Conservation (phyloP, 1,140 invertebrate species). For the Drosophila ironensis region DNA sequence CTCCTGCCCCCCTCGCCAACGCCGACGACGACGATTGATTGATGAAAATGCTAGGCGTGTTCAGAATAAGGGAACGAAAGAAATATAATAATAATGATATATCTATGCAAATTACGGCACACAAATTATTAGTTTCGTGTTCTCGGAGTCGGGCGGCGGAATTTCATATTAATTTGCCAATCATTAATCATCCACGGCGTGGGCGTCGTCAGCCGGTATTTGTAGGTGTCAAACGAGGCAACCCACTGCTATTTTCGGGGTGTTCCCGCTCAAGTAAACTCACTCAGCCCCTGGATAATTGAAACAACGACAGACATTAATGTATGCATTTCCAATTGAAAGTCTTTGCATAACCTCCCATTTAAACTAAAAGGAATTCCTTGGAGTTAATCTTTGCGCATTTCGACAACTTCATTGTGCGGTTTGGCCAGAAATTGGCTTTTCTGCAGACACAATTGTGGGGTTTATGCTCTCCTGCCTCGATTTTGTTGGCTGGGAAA, state of each 20-base stretch:
- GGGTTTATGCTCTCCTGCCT: neutral
- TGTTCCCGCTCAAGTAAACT: conserved; percentile 14
- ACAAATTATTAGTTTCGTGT: conserved; percentile 73
- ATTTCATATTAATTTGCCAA: conserved; percentile 71
- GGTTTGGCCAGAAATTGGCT: conserved; percentile 1
- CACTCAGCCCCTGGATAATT: neutral
- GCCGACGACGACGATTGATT: conserved; percentile 64
- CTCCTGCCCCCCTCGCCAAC: neutral
- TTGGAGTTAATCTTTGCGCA: conserved; percentile 47
- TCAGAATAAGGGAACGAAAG: conserved; percentile 46
- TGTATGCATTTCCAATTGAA: neutral
- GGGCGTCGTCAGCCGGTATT: conserved; percentile 13
- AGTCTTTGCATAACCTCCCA: too few relatives aligned
- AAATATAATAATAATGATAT: conserved; percentile 76
- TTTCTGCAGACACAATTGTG: conserved; percentile 6
- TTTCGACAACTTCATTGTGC: conserved; percentile 65
- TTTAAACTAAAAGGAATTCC: neutral
- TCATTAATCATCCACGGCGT: conserved; percentile 62
- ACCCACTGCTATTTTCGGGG: neutral
- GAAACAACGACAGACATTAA: neutral
- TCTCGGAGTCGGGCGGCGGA: conserved; percentile 17
- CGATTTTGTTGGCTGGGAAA: conserved; percentile 34
- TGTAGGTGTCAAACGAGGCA: conserved; percentile 27
- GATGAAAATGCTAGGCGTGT: conserved; percentile 74
- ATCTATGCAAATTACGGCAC: conserved; percentile 74